These are phyloP conservation scores for Aphis craccivora DNA, from an alignment of 1,140 invertebrate species.

Conservation along the genomic window DNA sequence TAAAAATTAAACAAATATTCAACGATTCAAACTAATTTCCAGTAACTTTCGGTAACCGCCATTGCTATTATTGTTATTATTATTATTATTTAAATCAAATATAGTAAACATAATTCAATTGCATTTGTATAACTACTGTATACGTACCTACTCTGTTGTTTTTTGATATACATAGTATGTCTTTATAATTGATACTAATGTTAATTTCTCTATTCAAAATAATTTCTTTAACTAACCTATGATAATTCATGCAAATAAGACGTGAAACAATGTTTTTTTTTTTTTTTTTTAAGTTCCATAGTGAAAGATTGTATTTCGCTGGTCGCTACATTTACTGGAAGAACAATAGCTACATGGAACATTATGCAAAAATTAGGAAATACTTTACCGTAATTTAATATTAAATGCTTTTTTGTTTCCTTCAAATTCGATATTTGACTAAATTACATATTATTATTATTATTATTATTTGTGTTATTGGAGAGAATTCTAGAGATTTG, in stretches of 20 bases:
- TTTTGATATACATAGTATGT: background rate
- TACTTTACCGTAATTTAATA: background rate
- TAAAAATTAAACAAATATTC: background rate
- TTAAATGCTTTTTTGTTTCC: background rate
- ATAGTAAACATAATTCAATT: background rate
- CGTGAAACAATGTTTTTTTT: background rate
- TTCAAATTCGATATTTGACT: background rate
- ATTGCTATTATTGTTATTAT: background rate
- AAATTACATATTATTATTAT: background rate
- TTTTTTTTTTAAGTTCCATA: background rate
- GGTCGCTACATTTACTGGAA: background rate
- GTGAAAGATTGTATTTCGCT: background rate
- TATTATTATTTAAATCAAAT: background rate
- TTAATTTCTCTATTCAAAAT: background rate
- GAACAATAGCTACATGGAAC: background rate
- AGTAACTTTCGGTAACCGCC: background rate
- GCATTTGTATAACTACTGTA: background rate
- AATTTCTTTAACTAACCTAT: background rate
- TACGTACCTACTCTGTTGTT: background rate
- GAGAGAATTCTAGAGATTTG: background rate
- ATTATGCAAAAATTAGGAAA: background rate
- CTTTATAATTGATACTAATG: background rate
- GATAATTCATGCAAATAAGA: background rate
- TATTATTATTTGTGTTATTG: background rate
- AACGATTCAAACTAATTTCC: background rate